A percentile compares a stretch with the other conserved stretches of the same genome.
Conservation (phyloP, 2,113 vertebrate genomes). For the Leucoraja erinaceus region DNA sequence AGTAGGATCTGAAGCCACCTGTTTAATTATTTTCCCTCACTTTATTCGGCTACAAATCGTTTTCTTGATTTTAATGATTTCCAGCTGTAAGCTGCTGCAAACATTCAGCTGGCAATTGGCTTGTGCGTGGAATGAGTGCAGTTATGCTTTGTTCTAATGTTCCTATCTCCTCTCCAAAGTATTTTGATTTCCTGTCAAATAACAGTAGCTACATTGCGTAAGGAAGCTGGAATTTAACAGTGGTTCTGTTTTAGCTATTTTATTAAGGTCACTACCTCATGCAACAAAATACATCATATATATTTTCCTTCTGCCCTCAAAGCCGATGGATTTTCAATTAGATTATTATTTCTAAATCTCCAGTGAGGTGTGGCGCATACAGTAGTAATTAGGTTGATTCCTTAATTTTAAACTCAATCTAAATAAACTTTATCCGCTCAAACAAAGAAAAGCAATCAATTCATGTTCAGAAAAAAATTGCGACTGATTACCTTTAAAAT, state of each 20-base stretch:
- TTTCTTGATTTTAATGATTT: neutral
- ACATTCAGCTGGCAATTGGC: neutral
- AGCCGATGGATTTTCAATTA: neutral
- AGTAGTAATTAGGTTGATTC: neutral
- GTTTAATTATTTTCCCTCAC: neutral
- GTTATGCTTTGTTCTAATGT: neutral
- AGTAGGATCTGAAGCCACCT: neutral
- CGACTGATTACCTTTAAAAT: slow-evolving; percentile 2
- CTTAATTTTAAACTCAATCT: neutral
- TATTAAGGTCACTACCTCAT: neutral
- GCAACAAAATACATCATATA: neutral
- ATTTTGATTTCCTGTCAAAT: slow-evolving; percentile 14
- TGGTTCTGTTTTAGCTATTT: slow-evolving; percentile 11
- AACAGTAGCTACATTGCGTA: neutral
- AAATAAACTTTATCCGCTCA: neutral
- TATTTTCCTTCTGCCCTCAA: neutral
- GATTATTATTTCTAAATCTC: neutral
- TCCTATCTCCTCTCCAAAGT: slow-evolving; percentile 15
- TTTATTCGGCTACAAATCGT: slow-evolving; percentile 22
- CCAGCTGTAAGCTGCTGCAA: slow-evolving; percentile 20
- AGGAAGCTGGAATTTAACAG: neutral
- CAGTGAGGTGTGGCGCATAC: neutral
- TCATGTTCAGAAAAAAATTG: neutral
- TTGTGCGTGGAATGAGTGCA: neutral
- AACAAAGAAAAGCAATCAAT: slow-evolving; percentile 30